These are phyloP conservation scores for Lomographa bimaculata DNA, from an alignment of 2,888 invertebrate genomes.

Conservation along the genomic window DNA sequence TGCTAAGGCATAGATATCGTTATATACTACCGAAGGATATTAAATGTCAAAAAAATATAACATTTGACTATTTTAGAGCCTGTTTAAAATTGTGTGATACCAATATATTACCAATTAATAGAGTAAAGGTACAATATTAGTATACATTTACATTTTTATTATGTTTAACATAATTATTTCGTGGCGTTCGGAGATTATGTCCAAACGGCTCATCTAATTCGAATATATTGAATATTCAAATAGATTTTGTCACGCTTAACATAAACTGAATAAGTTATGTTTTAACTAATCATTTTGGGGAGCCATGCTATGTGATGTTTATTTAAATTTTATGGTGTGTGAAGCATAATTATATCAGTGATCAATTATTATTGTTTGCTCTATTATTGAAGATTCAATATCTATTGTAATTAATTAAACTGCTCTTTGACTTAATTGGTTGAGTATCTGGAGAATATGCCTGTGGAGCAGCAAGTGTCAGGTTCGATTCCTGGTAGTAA, in stretches of 20 bases:
- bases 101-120: slow-evolving; percentile 42
- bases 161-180: slow-evolving; percentile 48
- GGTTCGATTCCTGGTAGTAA: no score
- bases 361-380: no score
- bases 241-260: slow-evolving; percentile 16
- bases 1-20: no score
- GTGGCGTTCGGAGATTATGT: slow-evolving; percentile 36
- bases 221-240: slow-evolving; percentile 41
- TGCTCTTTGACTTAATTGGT: no score
- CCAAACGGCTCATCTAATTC: slow-evolving; percentile 14
- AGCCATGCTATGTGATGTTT: no score
- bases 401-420: no score
- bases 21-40: slow-evolving; percentile 9
- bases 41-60: slow-evolving; percentile 1
- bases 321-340: no score
- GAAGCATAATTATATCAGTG: no score
- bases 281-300: slow-evolving; percentile 11
- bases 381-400: no score
- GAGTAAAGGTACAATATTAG: slow-evolving; percentile 48
- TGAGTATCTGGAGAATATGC: no score
- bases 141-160: slow-evolving; percentile 64
- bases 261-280: slow-evolving; percentile 14
- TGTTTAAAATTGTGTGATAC: slow-evolving; percentile 30
- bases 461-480: no score
- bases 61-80: slow-evolving; percentile 1